Evolutionary conservation across 2,797 vertebrate genomes (phyloP).

Genomic region (Peromyscus melanophrys): DNA sequence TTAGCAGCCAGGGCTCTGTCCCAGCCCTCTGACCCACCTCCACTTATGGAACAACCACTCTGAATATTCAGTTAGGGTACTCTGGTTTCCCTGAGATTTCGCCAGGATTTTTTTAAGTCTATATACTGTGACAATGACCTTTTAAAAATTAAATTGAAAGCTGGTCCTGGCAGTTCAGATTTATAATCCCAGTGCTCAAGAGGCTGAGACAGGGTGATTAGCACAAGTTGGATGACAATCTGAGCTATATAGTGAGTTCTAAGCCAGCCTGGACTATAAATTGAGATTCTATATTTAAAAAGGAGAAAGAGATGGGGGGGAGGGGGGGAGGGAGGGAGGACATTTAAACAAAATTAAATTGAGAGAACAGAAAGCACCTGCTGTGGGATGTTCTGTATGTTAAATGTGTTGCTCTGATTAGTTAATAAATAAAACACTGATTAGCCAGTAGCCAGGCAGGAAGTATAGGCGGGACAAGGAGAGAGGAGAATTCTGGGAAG

Average conservation of each 20-base stretch:
- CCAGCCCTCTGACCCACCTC: not conserved
- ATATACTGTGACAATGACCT: not conserved
- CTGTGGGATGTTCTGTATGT: too few relatives aligned
- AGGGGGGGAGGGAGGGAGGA: not conserved
- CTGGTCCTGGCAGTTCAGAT: not conserved
- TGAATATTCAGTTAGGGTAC: not conserved
- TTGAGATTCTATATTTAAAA: not conserved
- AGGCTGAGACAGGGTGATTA: not conserved
- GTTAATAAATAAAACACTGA: too few relatives aligned
- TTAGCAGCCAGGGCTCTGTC: not conserved
- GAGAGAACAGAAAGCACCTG: not conserved
- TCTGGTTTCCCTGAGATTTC: not conserved
- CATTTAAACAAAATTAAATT: constrained; percentile 41
- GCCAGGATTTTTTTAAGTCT: not conserved
- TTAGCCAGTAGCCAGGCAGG: too few relatives aligned
- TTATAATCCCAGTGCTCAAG: not conserved
- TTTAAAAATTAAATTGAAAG: not conserved
- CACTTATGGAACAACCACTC: not conserved
- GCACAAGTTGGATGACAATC: too few relatives aligned
- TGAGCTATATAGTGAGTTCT: not conserved
- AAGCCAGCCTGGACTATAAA: not conserved
- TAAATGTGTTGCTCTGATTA: too few relatives aligned
- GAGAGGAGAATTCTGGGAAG: too few relatives aligned
- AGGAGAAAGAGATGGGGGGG: not conserved
- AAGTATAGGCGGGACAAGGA: too few relatives aligned